Conservation (phyloP, 37 sponge, comb jelly and placozoan species). For the Spongia lamella region DNA sequence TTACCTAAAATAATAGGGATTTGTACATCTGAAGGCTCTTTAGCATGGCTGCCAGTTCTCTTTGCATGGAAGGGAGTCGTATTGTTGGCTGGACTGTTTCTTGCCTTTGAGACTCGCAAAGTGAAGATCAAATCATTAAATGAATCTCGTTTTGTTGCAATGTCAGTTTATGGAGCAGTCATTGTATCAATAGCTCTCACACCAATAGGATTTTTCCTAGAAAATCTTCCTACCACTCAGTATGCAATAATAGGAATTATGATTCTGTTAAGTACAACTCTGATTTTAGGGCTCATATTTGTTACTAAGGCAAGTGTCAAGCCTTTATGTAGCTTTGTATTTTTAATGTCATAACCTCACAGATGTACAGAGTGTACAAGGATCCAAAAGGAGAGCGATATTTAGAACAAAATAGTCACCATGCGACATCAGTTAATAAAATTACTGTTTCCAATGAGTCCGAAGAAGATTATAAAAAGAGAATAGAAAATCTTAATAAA, state of each 20-base stretch:
- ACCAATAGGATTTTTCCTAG: conserved; percentile 31
- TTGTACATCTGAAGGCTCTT: conserved; percentile 12
- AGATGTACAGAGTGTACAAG: too few relatives aligned
- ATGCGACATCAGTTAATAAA: too few relatives aligned
- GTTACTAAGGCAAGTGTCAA: conserved; percentile 42
- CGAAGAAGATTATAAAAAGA: too few relatives aligned
- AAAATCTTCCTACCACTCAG: conserved; percentile 1
- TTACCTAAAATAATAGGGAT: conserved; percentile 27
- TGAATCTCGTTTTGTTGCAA: conserved; percentile 52
- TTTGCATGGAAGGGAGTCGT: conserved; percentile 61
- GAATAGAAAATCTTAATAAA: too few relatives aligned
- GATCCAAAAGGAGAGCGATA: too few relatives aligned
- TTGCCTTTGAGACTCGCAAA: conserved; percentile 62
- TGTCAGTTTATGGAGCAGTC: conserved; percentile 57
- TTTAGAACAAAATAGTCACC: too few relatives aligned
- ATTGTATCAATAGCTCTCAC: conserved; percentile 43
- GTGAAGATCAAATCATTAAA: conserved; percentile 56
- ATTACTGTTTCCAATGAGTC: too few relatives aligned
- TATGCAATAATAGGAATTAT: conserved; percentile 56
- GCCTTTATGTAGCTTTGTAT: too few relatives aligned
- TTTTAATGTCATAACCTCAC: too few relatives aligned
- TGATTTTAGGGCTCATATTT: conserved; percentile 46
- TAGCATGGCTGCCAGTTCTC: conserved; percentile 27
- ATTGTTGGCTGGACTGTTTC: conserved; percentile 52
- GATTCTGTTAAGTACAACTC: conserved; percentile 42